Evolutionary conservation across 2,888 invertebrate genomes (phyloP), one percentile per base, ranked within the genome.

Genomic region (Bellardia pandia): DNA sequence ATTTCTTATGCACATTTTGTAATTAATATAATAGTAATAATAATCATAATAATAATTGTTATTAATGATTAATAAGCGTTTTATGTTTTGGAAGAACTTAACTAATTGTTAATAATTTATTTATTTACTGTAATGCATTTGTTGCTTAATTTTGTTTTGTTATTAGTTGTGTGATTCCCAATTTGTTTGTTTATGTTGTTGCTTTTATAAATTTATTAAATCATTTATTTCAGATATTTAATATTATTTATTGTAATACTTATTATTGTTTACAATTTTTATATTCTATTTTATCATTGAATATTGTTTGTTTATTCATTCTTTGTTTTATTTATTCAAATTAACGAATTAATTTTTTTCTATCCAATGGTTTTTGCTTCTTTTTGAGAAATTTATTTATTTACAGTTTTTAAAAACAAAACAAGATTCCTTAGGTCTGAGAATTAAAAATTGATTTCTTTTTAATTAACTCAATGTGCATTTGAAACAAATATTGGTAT

Each of bases 21-120:
- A 23, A 45, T 62, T 62, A 23, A 45, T 11, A 23, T 56, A n/a
- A 53, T 62, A 37, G 11, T 60, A 60, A 74, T 58, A 37, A 5
- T 37, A 23, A 56, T 56, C n/a, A 56, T 64, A 33, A 14, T 48
- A 75, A 62, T 60, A 58, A 48, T 48, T 79, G 13, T 76, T 75
- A 14, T 69, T 81, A 86, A 78, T 82, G 77, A 23, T 86, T 86
- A 86, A 82, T 86, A 86, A 86, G 86, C 86, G 86, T 78, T 86
- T 86, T 82, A 77, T 82, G 66, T 77, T 78, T 86, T 86, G 86
- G 86, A 86, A 86, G 86, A 86, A 82, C 53, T 82, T 82, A 86
- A 86, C 77, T 82, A 86, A 86, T 82, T 82, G 58, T 82, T 78
- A 71, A 45, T 74, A 62, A 77, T 58, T 72, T 58, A 62, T 77